These are phyloP conservation scores for Pasiphila rectangulata DNA, from an alignment of 2,888 invertebrate genomes.

Conservation along the genomic window DNA sequence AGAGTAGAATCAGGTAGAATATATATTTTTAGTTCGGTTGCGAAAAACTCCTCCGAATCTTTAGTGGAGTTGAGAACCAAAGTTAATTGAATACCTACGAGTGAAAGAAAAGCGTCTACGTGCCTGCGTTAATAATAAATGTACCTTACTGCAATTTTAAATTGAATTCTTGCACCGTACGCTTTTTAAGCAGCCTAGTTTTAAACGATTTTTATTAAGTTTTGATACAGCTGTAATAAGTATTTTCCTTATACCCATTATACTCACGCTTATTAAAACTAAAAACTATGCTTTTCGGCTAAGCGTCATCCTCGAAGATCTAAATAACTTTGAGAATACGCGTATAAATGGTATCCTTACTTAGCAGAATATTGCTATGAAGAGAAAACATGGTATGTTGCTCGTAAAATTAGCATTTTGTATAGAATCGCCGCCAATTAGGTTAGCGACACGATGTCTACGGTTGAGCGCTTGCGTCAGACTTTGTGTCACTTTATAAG, in stretches of 20 bases:
- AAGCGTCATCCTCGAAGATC: constrained; percentile 15
- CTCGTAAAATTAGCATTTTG: constrained; percentile 70
- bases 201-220: too few relatives aligned
- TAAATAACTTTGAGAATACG: constrained; percentile 30
- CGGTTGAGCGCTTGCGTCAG: constrained; percentile 34
- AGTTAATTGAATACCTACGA: too few relatives aligned
- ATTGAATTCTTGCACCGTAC: too few relatives aligned
- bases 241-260: background rate
- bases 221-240: background rate
- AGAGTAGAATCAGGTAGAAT: too few relatives aligned
- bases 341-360: constrained; percentile 33
- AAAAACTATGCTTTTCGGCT: constrained; percentile 3
- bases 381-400: constrained; percentile 41
- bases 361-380: constrained; percentile 35
- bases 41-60: too few relatives aligned
- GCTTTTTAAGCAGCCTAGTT: too few relatives aligned
- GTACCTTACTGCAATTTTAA: too few relatives aligned
- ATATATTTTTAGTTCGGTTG: too few relatives aligned
- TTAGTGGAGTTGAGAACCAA: too few relatives aligned
- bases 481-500: constrained; percentile 40
- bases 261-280: constrained; percentile 1
- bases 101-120: too few relatives aligned
- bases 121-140: too few relatives aligned
- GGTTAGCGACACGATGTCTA: constrained; percentile 65
- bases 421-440: constrained; percentile 67